Percentiles rank a stretch among this genome's conserved stretches.
phyloP scores from a whole-genome alignment of 2,113 vertebrate species.

The Cryptotis parvus region DNA sequence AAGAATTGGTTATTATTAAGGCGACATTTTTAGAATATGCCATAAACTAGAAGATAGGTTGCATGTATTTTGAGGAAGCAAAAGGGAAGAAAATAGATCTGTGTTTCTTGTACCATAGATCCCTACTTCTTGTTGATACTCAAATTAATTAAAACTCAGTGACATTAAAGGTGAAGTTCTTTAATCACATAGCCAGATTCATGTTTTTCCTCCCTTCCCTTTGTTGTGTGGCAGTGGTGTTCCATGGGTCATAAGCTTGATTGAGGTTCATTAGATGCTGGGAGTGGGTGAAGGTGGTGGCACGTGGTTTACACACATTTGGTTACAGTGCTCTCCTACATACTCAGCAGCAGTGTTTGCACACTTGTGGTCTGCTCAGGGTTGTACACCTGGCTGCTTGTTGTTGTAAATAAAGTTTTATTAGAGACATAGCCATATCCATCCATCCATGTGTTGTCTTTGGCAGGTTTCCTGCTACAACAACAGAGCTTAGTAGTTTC shows the following conservation, averaged over 20 bases:
- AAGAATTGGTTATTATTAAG: not conserved
- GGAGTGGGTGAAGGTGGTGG: no score
- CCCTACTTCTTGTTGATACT: not conserved
- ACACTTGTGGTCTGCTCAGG: no score
- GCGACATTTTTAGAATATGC: not conserved
- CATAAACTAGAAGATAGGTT: not conserved
- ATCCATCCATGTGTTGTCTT: not conserved
- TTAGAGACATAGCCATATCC: not conserved
- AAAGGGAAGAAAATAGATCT: not conserved
- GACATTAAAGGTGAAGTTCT: not conserved
- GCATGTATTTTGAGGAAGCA: slow-evolving; percentile 7
- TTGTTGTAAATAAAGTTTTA: slow-evolving; percentile 47
- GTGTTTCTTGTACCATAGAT: not conserved
- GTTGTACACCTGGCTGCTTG: not conserved
- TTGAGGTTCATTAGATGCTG: no score
- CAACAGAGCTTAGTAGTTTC: not conserved
- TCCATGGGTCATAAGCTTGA: no score
- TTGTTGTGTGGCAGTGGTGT: no score
- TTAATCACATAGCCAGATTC: not conserved
- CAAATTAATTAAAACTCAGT: not conserved
- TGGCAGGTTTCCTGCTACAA: slow-evolving; percentile 15
- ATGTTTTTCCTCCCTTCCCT: no score
- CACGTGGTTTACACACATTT: no score
- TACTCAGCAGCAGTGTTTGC: no score
- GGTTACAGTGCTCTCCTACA: no score